A percentile compares a stretch with the other conserved stretches of the same genome.
phyloP scores from a whole-genome alignment of 1,140 invertebrate species.

The Drosophila lowei region DNA sequence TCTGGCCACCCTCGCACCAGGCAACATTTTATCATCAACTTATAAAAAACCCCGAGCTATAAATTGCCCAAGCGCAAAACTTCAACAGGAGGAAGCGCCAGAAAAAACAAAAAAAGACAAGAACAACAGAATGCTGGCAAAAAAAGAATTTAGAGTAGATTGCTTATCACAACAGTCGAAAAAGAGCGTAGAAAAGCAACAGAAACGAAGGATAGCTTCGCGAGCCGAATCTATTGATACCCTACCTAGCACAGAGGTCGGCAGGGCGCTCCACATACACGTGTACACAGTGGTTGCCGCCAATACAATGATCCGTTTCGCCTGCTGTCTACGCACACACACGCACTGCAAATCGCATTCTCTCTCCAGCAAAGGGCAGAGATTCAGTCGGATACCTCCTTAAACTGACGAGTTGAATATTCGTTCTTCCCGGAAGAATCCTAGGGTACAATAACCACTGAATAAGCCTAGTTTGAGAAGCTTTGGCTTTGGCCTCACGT shows the following conservation, averaged over 20 bases:
- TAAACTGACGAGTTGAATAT: no score
- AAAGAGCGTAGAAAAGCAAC: constrained; percentile 9
- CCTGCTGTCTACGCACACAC: no score
- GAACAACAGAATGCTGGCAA: constrained; percentile 24
- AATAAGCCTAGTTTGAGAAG: constrained; percentile 62
- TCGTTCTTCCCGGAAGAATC: constrained; percentile 1
- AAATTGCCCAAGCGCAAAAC: constrained; percentile 43
- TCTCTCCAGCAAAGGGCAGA: no score
- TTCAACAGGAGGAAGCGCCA: constrained; percentile 68
- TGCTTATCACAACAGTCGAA: constrained; percentile 56
- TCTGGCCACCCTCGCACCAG: constrained; percentile 10
- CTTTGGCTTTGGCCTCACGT: constrained; percentile 33
- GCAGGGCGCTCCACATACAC: no score
- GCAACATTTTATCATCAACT: constrained; percentile 17
- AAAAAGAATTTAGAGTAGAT: constrained; percentile 73
- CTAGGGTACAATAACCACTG: constrained; percentile 10
- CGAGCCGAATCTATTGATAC: neutral
- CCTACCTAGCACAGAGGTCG: no score
- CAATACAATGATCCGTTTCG: no score
- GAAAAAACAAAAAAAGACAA: constrained; percentile 28
- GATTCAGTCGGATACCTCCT: no score
- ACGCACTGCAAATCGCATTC: no score
- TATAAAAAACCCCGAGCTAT: constrained; percentile 43
- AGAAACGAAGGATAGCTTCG: constrained; percentile 40
- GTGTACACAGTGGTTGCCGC: no score